These are phyloP conservation scores for Cyphomyrus discorhynchus DNA, from an alignment of 2,113 vertebrate genomes.

Conservation along the genomic window DNA sequence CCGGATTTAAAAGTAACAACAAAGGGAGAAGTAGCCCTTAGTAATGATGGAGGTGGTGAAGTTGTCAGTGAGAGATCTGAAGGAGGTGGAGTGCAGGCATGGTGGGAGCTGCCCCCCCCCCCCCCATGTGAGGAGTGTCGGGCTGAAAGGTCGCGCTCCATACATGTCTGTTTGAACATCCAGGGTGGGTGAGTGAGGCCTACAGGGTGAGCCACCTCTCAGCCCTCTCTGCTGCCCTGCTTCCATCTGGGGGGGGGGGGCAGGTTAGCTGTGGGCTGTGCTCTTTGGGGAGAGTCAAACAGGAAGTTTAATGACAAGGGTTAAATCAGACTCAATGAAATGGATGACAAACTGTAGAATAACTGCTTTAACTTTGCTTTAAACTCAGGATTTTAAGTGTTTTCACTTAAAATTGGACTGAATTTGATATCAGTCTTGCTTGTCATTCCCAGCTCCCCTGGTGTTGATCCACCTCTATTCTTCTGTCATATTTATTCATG, in stretches of 20 bases:
- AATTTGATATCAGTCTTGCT: not conserved
- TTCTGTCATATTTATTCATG: not conserved
- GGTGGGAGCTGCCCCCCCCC: not conserved
- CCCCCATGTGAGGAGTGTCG: constrained; percentile 21
- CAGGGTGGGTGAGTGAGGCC: not conserved
- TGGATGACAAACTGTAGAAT: not conserved
- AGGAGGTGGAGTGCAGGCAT: not conserved
- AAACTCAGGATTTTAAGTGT: not conserved
- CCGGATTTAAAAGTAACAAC: not conserved
- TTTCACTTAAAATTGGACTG: not conserved
- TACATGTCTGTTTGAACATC: not conserved
- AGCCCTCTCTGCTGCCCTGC: not conserved
- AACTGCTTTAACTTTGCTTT: not conserved
- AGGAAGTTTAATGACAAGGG: not conserved
- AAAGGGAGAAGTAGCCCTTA: not conserved
- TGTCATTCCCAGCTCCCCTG: not conserved
- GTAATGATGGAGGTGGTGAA: too few relatives aligned
- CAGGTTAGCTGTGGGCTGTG: not conserved
- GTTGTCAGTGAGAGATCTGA: not conserved
- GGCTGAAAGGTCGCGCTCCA: constrained; percentile 50
- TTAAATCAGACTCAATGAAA: not conserved
- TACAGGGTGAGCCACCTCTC: not conserved
- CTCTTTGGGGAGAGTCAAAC: not conserved
- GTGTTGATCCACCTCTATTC: not conserved
- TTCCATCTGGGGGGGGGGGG: not conserved